These are phyloP conservation scores for Galago senegalensis DNA, from an alignment of 2,797 vertebrate species.

Conservation along the genomic window DNA sequence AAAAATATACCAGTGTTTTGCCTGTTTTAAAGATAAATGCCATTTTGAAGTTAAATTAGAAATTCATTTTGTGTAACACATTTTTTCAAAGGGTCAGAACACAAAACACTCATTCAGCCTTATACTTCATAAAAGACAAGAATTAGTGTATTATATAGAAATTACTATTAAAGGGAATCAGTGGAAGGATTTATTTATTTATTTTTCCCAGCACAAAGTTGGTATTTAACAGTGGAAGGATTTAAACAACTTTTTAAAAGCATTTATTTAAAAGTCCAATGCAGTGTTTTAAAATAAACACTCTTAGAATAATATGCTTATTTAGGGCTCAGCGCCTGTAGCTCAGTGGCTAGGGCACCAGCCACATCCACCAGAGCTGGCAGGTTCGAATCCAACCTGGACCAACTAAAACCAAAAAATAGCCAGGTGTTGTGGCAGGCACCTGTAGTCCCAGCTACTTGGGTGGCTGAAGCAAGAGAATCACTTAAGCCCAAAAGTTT, in stretches of 20 bases:
- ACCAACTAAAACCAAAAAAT: no score
- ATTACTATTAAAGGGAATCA: conserved; percentile 32
- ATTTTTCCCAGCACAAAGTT: no score
- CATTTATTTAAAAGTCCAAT: conserved; percentile 20
- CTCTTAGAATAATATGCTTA: neutral
- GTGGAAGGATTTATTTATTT: conserved; percentile 2
- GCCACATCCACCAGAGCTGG: no score
- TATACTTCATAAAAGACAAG: conserved; percentile 15
- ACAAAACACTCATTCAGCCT: conserved; percentile 33
- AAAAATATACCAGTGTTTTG: conserved; percentile 46
- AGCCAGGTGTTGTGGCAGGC: no score
- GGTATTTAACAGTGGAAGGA: neutral
- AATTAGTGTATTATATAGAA: conserved; percentile 41
- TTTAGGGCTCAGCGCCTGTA: no score
- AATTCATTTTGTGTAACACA: conserved; percentile 44
- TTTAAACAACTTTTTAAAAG: conserved; percentile 44
- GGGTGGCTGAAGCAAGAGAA: no score
- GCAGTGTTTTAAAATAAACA: conserved; percentile 55
- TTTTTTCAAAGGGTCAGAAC: conserved; percentile 29
- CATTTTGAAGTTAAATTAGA: conserved; percentile 47
- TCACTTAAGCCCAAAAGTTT: no score
- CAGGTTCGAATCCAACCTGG: no score
- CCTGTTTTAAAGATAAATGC: conserved; percentile 56
- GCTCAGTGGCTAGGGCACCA: no score
- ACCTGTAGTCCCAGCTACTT: no score